Base-by-base conservation (phyloP, 2,797 vertebrate genomes). In the Stomatorhinus walkeri region DNA sequence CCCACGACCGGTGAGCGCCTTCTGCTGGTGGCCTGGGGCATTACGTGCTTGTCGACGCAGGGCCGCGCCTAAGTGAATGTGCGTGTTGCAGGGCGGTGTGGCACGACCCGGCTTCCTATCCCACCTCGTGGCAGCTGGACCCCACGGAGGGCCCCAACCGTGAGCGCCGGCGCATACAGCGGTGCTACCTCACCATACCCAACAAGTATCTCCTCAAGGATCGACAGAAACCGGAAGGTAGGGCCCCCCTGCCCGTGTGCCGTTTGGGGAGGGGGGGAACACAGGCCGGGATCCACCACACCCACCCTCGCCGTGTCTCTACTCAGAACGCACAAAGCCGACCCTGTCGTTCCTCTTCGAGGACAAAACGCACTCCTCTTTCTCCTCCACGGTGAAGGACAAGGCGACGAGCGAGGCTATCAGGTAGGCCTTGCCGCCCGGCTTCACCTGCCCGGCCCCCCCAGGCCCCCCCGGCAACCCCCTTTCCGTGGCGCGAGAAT, bases 371-470 rank as follows among this genome's bases (percentile, higher is more conserved):
- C 97, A 98, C 94, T 99, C 97, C 88, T 99, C 97, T 89, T 98
- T 98, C 92, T 99, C 98, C 76, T 99, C 98, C 85, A 99, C 98
- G 22, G 98, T 99, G 88, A 99, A 99, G 94, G 98, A 99, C 93
- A 99, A 99, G 97, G 98, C 98, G 92, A 99, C 98, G 89, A 99
- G 98, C 93, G 98, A 99, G 93, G 95, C 96, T 88, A 99, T 99
- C 95, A 98, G 98, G 98, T 99, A 95, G 64, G 9, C 16, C 28
- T 7, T 32, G 3, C 85, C 0, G 22, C 5, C 52, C 8, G 87
- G 61, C 22, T 14, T 24, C 4, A 32, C 16, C 83, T 52, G 22
- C 48, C 43, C 36, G 0, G 6, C 4, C 16, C 19, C 14, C 49
- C n/a, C n/a, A n/a, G n/a, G n/a, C n/a, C n/a, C n/a, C 36, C 46